Base-by-base conservation (phyloP, 2,888 invertebrate species). In the Phaedon cochleariae region DNA sequence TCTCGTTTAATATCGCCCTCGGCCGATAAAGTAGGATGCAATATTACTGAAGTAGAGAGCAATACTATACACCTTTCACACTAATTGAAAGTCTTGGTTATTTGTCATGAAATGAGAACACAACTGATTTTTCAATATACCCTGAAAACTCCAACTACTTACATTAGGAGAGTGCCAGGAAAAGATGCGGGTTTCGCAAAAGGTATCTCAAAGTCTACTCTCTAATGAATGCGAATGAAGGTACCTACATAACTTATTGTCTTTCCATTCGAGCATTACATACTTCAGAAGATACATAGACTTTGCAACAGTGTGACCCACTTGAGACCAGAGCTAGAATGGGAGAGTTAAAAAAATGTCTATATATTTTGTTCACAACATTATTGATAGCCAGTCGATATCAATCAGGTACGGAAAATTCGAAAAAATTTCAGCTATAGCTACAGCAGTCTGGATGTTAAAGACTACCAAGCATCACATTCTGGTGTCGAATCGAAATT, bases 21-120 rank as follows among this genome's bases (percentile, higher is more conserved):
- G 80, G 81, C 81, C 80, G 79, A 81, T 81, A 81, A 79, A 78
- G 76, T 76, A 79, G 77, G 76, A 76, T 75, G 75, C 76, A 73
- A 76, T 73, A 77, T 76, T 78, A 77, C 76, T 72, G 77, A 77
- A 75, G 75, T 75, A 76, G 76, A 71, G 68, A 72, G 70, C 70
- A 66, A 69, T 69, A 69, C 61, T 60, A 75, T 77, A 80, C 81
- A 82, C 81, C 82, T 82, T 78, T 82, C 80, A 81, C 80, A 77
- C 81, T 82, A 82, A 82, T 82, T 82, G 82, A 79, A 80, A 80
- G 63, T 66, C 63, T 64, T 62, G 64, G 67, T 67, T 68, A 65
- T 65, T 70, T 62, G 60, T 66, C 62, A 55, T 62, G 57, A 48
- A 57, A 55, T 57, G 31, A 22, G 55, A 48, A 59, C 51, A 64